Evolutionary conservation across 2,888 invertebrate species (phyloP).

Genomic region (Drosophila melanosoma): DNA sequence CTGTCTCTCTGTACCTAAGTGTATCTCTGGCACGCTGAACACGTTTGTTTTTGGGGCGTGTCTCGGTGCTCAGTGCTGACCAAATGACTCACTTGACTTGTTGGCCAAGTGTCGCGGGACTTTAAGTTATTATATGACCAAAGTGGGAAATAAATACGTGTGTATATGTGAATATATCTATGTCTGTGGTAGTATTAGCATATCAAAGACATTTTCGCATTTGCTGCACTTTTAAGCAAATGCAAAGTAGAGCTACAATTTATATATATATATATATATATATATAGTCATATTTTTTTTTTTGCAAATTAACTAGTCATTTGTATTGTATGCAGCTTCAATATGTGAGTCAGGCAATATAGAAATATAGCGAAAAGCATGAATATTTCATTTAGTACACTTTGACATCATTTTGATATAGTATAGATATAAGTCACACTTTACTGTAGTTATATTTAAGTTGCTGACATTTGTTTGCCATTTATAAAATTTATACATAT

Average conservation of each 20-base stretch:
- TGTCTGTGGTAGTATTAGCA: slow-evolving; percentile 20
- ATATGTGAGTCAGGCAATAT: slow-evolving; percentile 3
- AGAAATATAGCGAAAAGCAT: not conserved
- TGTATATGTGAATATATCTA: not conserved
- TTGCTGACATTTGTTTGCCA: not conserved
- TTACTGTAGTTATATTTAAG: not conserved
- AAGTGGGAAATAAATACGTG: slow-evolving; percentile 18
- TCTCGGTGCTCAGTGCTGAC: slow-evolving; percentile 24
- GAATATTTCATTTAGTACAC: not conserved
- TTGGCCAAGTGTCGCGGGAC: slow-evolving; percentile 33
- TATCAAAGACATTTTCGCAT: slow-evolving; percentile 12
- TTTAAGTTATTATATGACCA: slow-evolving; percentile 36
- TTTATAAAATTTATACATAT: not conserved
- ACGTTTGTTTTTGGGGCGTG: slow-evolving; percentile 44
- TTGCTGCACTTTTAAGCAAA: slow-evolving; percentile 9
- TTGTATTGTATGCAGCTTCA: not conserved
- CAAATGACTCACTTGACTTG: slow-evolving; percentile 52
- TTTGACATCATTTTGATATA: not conserved
- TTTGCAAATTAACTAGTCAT: not conserved
- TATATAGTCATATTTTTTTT: not conserved
- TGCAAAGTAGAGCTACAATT: slow-evolving; percentile 3
- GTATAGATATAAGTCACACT: not conserved
- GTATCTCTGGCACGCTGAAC: slow-evolving; percentile 26
- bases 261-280: not conserved
- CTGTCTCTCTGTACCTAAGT: slow-evolving; percentile 2